These are phyloP conservation scores for Xenus cinereus DNA, from an alignment of 2,113 vertebrate genomes.

Conservation along the genomic window DNA sequence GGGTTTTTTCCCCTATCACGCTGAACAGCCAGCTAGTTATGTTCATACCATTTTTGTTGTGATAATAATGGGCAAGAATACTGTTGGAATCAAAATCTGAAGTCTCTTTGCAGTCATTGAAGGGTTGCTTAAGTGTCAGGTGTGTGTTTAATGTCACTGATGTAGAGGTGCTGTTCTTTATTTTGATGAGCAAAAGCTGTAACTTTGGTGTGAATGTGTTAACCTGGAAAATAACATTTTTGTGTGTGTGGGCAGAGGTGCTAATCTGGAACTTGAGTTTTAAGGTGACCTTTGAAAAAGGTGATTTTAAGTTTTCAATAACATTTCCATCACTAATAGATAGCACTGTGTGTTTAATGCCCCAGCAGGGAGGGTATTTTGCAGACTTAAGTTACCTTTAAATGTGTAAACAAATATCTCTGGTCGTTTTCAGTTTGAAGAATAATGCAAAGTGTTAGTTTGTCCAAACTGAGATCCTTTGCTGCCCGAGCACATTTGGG, in stretches of 20 bases:
- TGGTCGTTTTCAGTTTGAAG: background rate
- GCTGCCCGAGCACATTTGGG: background rate
- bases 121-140: background rate
- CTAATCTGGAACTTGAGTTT: background rate
- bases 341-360: background rate
- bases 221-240: background rate
- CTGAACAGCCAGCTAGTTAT: background rate
- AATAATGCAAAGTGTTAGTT: background rate
- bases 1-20: accelerated
- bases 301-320: background rate
- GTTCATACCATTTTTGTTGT: background rate
- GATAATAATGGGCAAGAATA: background rate
- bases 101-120: background rate
- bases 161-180: background rate
- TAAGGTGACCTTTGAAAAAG: background rate
- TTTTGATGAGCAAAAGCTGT: background rate
- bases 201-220: background rate
- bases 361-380: background rate
- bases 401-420: background rate
- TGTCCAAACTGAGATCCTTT: background rate
- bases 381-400: background rate
- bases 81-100: background rate
- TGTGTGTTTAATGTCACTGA: background rate
- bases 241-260: background rate
- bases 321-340: background rate